phyloP scores from a whole-genome alignment of 2,113 vertebrate genomes.

The Alexandromys fortis region DNA sequence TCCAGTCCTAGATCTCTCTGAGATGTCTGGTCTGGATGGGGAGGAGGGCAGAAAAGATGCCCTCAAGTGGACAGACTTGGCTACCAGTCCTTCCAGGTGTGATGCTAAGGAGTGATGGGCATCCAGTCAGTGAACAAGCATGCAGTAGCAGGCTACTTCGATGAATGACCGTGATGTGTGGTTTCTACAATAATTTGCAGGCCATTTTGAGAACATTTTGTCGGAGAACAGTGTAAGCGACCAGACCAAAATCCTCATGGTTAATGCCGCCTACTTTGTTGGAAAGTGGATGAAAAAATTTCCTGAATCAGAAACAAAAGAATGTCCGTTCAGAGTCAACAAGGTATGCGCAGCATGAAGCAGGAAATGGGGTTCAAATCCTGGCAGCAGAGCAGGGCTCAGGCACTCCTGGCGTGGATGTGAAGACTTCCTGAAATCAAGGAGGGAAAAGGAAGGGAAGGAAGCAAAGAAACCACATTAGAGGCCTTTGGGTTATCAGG shows the following conservation, averaged over 20 bases:
- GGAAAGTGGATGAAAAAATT: constrained; percentile 91
- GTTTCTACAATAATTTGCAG: constrained; percentile 78
- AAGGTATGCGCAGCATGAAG: constrained; percentile 82
- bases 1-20: background rate
- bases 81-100: accelerated
- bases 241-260: constrained; percentile 87
- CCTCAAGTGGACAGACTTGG: background rate
- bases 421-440: background rate
- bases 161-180: background rate
- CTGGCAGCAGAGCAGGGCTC: accelerated
- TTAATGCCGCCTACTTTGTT: constrained; percentile 88
- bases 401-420: background rate
- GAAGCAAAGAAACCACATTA: background rate
- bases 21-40: background rate
- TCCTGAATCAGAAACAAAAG: constrained; percentile 86
- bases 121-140: accelerated
- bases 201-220: constrained; percentile 87
- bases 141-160: background rate
- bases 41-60: background rate
- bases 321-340: constrained; percentile 88
- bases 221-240: constrained; percentile 80
- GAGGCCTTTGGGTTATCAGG: background rate
- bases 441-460: background rate
- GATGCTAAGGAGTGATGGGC: background rate
- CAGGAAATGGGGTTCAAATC: background rate